These are phyloP conservation scores for Caerostris extrusa DNA, from an alignment of 1,140 invertebrate species.

Conservation along the genomic window DNA sequence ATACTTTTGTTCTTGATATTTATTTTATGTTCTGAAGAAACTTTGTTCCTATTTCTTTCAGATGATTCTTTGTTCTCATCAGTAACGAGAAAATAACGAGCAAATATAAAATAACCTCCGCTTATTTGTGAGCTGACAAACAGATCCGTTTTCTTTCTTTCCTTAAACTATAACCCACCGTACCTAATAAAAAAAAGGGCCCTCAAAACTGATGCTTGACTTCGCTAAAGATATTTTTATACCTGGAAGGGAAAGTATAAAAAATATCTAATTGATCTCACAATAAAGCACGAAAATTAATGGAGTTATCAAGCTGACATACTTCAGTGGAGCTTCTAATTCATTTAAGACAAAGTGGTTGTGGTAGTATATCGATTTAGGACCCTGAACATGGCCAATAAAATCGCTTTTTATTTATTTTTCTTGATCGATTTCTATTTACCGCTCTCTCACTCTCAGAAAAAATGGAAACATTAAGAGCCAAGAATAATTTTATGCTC, in stretches of 20 bases:
- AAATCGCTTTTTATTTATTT: constrained; percentile 54
- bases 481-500: constrained; percentile 19
- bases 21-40: not conserved
- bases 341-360: constrained; percentile 63
- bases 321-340: constrained; percentile 68
- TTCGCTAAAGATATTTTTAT: constrained; percentile 42
- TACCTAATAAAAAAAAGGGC: not conserved
- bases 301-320: constrained; percentile 70
- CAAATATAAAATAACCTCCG: not conserved
- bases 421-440: constrained; percentile 61
- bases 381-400: constrained; percentile 46
- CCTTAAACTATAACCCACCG: not conserved
- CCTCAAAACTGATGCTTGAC: not conserved
- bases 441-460: not conserved
- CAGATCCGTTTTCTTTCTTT: not conserved
- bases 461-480: constrained; percentile 19
- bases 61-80: not conserved
- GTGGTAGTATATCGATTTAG: constrained; percentile 34
- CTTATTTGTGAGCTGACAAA: not conserved
- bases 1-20: not conserved
- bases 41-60: not conserved
- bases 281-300: constrained; percentile 57
- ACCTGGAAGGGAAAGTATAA: constrained; percentile 52
- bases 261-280: constrained; percentile 63
- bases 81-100: not conserved